Conservation (phyloP, 2,113 vertebrate species). For the Tauraco erythrolophus region DNA sequence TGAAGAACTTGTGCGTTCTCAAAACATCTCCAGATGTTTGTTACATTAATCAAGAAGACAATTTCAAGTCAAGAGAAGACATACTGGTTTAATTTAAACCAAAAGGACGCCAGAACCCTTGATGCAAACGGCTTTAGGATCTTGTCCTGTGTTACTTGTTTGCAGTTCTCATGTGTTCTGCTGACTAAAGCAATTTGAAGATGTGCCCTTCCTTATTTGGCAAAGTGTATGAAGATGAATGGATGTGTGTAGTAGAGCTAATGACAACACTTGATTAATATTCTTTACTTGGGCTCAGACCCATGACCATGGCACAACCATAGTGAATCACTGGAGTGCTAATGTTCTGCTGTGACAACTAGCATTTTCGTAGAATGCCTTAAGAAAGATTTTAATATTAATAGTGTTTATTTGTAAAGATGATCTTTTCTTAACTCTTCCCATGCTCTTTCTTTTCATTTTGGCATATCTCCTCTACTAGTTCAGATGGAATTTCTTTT, state of each 20-base stretch:
- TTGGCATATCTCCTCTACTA: neutral
- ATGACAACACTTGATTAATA: neutral
- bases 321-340: slow-evolving; percentile 54
- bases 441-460: neutral
- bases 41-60: neutral
- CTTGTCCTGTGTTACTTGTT: neutral
- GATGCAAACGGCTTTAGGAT: neutral
- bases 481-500: neutral
- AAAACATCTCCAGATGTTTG: neutral
- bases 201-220: neutral
- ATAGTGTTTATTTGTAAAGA: neutral
- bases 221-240: neutral
- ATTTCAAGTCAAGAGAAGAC: neutral
- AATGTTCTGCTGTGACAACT: slow-evolving; percentile 32
- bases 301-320: slow-evolving; percentile 51
- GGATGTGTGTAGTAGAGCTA: neutral
- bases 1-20: neutral
- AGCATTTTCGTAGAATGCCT: neutral
- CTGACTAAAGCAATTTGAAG: neutral
- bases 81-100: neutral
- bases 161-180: neutral
- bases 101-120: neutral
- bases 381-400: neutral
- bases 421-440: neutral
- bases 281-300: neutral